Evolutionary conservation across 2,113 vertebrate genomes (phyloP), one percentile per base, ranked within the genome.

Genomic region (Tetraodon nigroviridis): DNA sequence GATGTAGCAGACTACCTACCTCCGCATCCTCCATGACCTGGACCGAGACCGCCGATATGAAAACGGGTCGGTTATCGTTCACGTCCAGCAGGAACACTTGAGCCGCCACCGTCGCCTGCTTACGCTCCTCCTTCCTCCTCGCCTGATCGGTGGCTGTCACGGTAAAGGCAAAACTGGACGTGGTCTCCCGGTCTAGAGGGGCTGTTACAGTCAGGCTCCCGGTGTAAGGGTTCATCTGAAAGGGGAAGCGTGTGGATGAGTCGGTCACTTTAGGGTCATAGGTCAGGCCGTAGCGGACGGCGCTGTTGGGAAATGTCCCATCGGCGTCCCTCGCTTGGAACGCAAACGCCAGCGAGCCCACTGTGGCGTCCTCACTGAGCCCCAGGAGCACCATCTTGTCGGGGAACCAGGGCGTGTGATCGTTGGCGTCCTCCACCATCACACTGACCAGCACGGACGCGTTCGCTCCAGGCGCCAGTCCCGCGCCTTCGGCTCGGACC

Each of bases 281-380:
- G 68, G 80, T 82, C 40, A 97, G 63, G 8, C 83, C 85, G 82
- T 98, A 98, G 3, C 76, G 84, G 44, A 97, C 66, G 62, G 85
- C 91, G 14, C 93, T 94, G 85, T 96, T 95, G 6, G 84, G 47
- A 73, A 92, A 88, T 51, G 90, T 88, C 18, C 93, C 93, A 0
- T 98, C 96, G 0, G 85, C 90, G 2, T 98, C 96, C 61, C 88
- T 92, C 62, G 94, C 94, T 20, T 92, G 80, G 77, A 97, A 97
- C 4, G 89, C 87, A 7, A 92, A 90, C 6, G 92, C 90, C 37
- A 76, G 58, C 0, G 93, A 93, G 20, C 94, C 94, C 12, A 89
- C 1, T 0, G 91, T 67, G 2, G 87, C 83, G 13, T 96, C 90
- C 82, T 97, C 96, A 24, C 82, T 68, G 66, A 97, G 1, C 0